Conservation (phyloP, 1,140 invertebrate genomes). For the Drosophila sp. region DNA sequence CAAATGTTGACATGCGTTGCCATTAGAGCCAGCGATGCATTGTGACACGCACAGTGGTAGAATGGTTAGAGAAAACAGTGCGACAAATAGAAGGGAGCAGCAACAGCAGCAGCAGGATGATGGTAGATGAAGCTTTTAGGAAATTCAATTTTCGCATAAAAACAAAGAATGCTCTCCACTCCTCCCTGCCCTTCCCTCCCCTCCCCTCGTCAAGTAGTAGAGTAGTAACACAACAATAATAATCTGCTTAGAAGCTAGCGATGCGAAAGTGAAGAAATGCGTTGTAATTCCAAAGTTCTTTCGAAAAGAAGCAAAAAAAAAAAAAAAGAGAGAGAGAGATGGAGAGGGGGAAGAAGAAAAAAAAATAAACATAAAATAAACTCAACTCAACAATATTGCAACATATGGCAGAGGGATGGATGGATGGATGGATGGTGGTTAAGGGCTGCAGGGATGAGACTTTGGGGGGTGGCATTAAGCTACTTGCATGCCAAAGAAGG, state of each 20-base stretch:
- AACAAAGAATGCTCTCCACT: constrained; percentile 31
- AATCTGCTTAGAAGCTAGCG: constrained; percentile 76
- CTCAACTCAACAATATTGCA: constrained; percentile 54
- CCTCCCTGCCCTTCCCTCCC: constrained; percentile 2
- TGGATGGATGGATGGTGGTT: neutral
- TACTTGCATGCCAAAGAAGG: constrained; percentile 49
- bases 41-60: constrained; percentile 60
- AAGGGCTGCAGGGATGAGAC: constrained; percentile 9
- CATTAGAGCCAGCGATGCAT: constrained; percentile 71
- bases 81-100: neutral
- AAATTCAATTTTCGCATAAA: constrained; percentile 74
- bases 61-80: constrained; percentile 10
- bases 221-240: constrained; percentile 73
- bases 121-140: constrained; percentile 25
- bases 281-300: constrained; percentile 74
- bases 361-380: constrained; percentile 7
- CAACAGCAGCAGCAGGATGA: neutral
- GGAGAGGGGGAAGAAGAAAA: neutral
- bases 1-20: constrained; percentile 79
- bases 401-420: constrained; percentile 39
- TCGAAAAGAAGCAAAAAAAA: constrained; percentile 18
- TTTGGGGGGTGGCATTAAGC: constrained; percentile 57
- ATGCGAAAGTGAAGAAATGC: constrained; percentile 80
- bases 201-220: neutral
- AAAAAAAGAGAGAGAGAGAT: neutral